phyloP scores from a whole-genome alignment of 1,140 invertebrate species.

The Apis laboriosa region DNA sequence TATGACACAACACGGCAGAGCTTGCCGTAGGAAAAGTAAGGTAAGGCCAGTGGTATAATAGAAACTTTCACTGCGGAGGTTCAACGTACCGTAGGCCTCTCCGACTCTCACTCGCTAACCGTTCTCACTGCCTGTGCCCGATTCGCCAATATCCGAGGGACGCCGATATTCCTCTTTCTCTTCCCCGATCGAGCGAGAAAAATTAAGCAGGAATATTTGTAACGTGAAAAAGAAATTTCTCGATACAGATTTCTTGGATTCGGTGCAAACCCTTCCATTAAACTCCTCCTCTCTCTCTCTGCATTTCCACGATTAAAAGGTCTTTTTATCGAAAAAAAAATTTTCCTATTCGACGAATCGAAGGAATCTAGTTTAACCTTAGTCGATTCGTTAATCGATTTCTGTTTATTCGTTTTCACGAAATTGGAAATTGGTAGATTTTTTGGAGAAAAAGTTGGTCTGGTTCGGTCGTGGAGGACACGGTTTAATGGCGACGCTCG shows the following conservation, averaged over 20 bases:
- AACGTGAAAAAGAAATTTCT: constrained; percentile 37
- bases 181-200: constrained; percentile 18
- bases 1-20: constrained; percentile 79
- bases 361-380: too few relatives aligned
- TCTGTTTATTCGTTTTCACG: too few relatives aligned
- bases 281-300: not conserved
- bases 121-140: constrained; percentile 65
- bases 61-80: constrained; percentile 81
- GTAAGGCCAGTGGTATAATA: constrained; percentile 82
- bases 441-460: not conserved
- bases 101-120: constrained; percentile 78
- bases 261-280: not conserved
- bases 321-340: too few relatives aligned
- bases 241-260: not conserved
- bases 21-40: constrained; percentile 80
- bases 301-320: too few relatives aligned
- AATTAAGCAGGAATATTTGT: constrained; percentile 34
- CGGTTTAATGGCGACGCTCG: not conserved
- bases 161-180: constrained; percentile 16
- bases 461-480: not conserved
- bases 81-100: constrained; percentile 75
- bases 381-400: too few relatives aligned
- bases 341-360: too few relatives aligned
- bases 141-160: constrained; percentile 48
- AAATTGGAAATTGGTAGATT: not conserved